phyloP scores from a whole-genome alignment of 1,140 invertebrate species.

The Drosophila suzukii region DNA sequence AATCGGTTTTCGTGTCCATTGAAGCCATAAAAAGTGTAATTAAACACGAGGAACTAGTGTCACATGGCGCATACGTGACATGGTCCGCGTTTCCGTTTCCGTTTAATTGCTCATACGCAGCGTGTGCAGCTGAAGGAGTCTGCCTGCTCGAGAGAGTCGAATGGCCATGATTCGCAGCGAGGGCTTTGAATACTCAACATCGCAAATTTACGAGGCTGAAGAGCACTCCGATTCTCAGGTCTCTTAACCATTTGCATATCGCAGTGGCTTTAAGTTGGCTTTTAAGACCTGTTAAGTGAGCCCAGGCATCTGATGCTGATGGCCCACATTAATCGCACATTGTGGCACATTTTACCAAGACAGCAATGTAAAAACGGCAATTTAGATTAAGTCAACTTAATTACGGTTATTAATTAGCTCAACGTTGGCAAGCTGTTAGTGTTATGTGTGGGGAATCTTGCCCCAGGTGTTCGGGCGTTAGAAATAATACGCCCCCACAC shows the following conservation, averaged over 20 bases:
- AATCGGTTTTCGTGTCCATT: slow-evolving; percentile 53
- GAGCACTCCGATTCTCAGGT: neutral
- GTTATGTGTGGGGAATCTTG: slow-evolving; percentile 7
- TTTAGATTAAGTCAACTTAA: slow-evolving; percentile 46
- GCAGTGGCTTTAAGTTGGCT: slow-evolving; percentile 17
- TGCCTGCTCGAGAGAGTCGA: slow-evolving; percentile 1
- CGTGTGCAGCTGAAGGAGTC: slow-evolving; percentile 22
- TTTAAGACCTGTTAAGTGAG: slow-evolving; percentile 33
- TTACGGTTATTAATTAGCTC: slow-evolving; percentile 51
- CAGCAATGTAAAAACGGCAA: slow-evolving; percentile 25
- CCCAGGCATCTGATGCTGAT: slow-evolving; percentile 1
- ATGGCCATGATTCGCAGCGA: slow-evolving; percentile 10
- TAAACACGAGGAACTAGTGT: slow-evolving; percentile 79
- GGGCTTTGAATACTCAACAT: slow-evolving; percentile 37
- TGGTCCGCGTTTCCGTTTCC: slow-evolving; percentile 44
- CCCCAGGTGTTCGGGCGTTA: slow-evolving; percentile 15
- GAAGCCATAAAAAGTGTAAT: slow-evolving; percentile 69
- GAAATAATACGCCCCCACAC: slow-evolving; percentile 1
- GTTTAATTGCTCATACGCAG: slow-evolving; percentile 65
- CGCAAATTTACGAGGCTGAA: slow-evolving; percentile 18
- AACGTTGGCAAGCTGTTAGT: slow-evolving; percentile 36
- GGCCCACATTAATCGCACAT: slow-evolving; percentile 31
- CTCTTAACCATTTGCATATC: slow-evolving; percentile 26
- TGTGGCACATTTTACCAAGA: slow-evolving; percentile 12
- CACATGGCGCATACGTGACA: slow-evolving; percentile 75